These are phyloP conservation scores for Ctenoplectra terminalis DNA, from an alignment of 1,140 invertebrate genomes.

Conservation along the genomic window DNA sequence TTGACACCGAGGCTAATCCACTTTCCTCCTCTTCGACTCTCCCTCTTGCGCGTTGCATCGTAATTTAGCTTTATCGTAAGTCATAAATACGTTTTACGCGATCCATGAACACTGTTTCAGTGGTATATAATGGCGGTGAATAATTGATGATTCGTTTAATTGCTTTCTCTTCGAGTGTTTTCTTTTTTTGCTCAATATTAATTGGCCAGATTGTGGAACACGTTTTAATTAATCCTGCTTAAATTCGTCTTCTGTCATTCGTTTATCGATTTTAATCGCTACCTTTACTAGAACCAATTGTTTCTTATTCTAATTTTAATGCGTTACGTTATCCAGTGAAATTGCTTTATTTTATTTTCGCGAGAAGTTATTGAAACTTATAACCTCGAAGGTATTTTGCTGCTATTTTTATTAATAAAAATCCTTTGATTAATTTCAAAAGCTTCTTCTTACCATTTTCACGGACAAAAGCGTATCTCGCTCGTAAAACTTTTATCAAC, in stretches of 20 bases:
- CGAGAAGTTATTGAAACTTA: too few species aligned
- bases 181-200: too few species aligned
- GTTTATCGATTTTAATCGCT: background rate
- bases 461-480: too few species aligned
- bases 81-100: conserved; percentile 12
- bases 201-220: background rate
- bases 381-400: too few species aligned
- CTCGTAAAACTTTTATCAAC: too few species aligned
- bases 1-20: conserved; percentile 32
- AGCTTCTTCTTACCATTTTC: too few species aligned
- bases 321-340: too few species aligned
- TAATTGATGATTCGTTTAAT: conserved; percentile 19
- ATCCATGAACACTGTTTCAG: background rate
- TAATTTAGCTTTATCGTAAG: background rate
- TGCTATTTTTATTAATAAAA: too few species aligned
- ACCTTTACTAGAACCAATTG: too few species aligned
- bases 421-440: too few species aligned
- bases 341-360: too few species aligned
- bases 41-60: background rate
- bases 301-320: too few species aligned
- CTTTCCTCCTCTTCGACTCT: background rate
- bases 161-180: background rate
- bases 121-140: background rate
- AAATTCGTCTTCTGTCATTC: background rate
- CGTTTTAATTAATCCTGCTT: background rate